Percentiles rank a stretch among this genome's conserved stretches.
Conservation (phyloP, 2,113 vertebrate genomes). For the Martes martes region DNA sequence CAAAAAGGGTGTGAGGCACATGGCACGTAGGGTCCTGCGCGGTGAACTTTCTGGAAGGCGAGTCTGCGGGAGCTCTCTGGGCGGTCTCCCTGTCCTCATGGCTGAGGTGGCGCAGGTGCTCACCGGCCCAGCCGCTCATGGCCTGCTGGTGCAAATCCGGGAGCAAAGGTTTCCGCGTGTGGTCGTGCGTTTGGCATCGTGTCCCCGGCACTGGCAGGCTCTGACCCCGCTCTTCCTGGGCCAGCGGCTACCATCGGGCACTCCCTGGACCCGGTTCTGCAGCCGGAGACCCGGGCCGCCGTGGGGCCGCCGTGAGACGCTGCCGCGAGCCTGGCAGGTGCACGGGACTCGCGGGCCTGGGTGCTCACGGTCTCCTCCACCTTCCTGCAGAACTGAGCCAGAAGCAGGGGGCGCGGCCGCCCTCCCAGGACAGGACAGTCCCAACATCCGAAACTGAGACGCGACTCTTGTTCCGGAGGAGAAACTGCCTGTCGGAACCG, state of each 20-base stretch:
- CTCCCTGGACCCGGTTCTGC: neutral
- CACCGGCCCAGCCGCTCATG: accelerated
- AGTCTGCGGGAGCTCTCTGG: too few species aligned
- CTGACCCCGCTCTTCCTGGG: neutral
- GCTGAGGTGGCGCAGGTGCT: too few species aligned
- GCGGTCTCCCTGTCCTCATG: too few species aligned
- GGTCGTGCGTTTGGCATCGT: neutral
- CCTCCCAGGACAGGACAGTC: neutral
- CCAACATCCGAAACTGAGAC: neutral
- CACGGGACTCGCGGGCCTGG: accelerated
- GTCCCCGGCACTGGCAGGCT: too few species aligned
- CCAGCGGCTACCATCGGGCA: neutral
- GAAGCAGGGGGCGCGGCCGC: neutral
- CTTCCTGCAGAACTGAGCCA: neutral
- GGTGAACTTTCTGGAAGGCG: neutral
- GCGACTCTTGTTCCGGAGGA: neutral
- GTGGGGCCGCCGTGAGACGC: neutral
- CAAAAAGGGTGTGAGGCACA: neutral
- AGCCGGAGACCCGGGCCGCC: too few species aligned
- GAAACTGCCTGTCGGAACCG: neutral
- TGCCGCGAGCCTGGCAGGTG: neutral
- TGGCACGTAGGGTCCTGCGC: neutral
- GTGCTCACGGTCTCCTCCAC: neutral
- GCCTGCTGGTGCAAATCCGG: too few species aligned
- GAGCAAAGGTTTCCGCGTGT: accelerated